Base-by-base conservation (phyloP, 1,140 invertebrate species). In the Drosophila ogumai region DNA sequence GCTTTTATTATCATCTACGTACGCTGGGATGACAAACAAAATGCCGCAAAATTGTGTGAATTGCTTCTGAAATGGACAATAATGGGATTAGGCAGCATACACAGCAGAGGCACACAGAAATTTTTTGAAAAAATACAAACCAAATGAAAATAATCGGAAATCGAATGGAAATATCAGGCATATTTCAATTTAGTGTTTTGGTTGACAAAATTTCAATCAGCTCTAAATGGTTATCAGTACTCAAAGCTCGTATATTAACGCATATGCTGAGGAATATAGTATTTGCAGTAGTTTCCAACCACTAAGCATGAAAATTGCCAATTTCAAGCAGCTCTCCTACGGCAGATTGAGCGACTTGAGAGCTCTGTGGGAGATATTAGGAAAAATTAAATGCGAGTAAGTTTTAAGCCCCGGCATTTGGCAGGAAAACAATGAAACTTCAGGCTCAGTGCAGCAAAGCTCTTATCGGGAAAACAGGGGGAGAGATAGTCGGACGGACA, bases 391-490 rank as follows among this genome's bases (percentile, higher is more conserved):
- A 86, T 52, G 38, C 46, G 31, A 41, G 65, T 67, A 64, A 75
- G 66, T 84, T 66, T 87, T 77, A 88, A 87, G 84, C 84, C 71
- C 80, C 71, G 54, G 66, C 71, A 65, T 75, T 79, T 68, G 75
- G 63, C 67, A 81, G 54, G 47, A 67, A 81, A 75, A 86, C 74
- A 88, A 77, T 66, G 67, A 54, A 72, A 88, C 76, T 87, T 64
- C 64, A 71, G 63, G 56, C 80, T 80, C 59, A 58, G 71, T 87
- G 79, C 75, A 72, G 75, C 69, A 73, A 73, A 67, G 73, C 82
- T 86, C 82, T 86, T 86, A 86, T 86, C 82, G 85, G 46, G 55
- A 65, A 77, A 22, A 50, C 63, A 31, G 44, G 22, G 28, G 22
- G 40, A 15, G 28, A 47, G 32, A 44, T 56, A 54, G 50, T 36